phyloP scores from a whole-genome alignment of 2,888 invertebrate genomes.

The Hirtodrosophila alboralis region DNA sequence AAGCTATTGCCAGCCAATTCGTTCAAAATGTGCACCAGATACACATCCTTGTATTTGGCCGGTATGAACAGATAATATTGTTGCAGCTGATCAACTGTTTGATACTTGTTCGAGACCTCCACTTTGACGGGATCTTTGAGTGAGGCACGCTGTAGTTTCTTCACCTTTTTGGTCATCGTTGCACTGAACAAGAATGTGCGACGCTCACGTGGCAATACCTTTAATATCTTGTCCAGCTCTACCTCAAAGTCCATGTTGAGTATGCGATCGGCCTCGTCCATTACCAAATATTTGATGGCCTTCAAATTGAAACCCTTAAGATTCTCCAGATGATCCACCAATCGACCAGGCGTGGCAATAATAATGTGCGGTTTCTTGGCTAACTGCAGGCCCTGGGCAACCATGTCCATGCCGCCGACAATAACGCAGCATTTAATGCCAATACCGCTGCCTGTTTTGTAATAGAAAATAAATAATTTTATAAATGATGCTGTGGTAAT shows the following conservation, averaged over 20 bases:
- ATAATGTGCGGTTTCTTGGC: constrained; percentile 98
- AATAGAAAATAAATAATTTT: neutral
- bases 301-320: constrained; percentile 98
- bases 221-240: constrained; percentile 97
- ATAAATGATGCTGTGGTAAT: neutral
- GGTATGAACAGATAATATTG: constrained; percentile 98
- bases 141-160: constrained; percentile 97
- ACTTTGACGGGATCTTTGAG: constrained; percentile 97
- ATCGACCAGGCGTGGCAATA: constrained; percentile 97
- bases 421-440: constrained; percentile 98
- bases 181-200: constrained; percentile 98
- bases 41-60: constrained; percentile 98
- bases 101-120: constrained; percentile 97
- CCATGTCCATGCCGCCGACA: constrained; percentile 99
- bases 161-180: constrained; percentile 99
- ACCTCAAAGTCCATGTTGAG: constrained; percentile 99
- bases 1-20: constrained; percentile 97
- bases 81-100: constrained; percentile 97
- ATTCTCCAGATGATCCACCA: constrained; percentile 98
- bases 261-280: constrained; percentile 99
- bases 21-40: constrained; percentile 96
- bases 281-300: constrained; percentile 95
- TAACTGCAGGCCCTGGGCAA: constrained; percentile 94
- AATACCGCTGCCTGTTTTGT: constrained; percentile 89
- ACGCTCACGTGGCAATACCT: constrained; percentile 93